Percentiles rank a stretch among this genome's conserved stretches.
Conservation (phyloP, 2,113 vertebrate species). For the Takifugu bimaculatus region DNA sequence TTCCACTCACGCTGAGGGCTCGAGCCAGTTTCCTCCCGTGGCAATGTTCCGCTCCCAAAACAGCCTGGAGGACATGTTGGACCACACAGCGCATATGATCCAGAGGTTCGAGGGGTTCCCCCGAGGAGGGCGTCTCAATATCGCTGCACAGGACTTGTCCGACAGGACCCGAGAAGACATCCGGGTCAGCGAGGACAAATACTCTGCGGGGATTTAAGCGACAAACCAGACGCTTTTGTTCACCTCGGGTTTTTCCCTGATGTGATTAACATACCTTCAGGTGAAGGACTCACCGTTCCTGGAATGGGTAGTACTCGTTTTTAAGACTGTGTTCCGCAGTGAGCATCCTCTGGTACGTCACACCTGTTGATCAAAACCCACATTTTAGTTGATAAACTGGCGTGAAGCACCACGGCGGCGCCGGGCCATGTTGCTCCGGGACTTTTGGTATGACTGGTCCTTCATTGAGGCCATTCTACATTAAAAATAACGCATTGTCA, state of each 20-base stretch:
- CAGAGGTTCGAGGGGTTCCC: slow-evolving; percentile 46
- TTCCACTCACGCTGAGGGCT: slow-evolving; percentile 78
- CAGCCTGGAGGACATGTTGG: slow-evolving; percentile 80
- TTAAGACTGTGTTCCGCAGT: slow-evolving; percentile 84
- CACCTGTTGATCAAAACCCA: slow-evolving; percentile 65
- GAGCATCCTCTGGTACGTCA: slow-evolving; percentile 83
- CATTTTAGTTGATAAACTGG: neutral
- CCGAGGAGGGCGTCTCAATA: slow-evolving; percentile 64
- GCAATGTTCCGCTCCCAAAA: slow-evolving; percentile 75
- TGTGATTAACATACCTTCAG: neutral
- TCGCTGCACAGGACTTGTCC: slow-evolving; percentile 73
- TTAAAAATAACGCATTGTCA: too few species aligned
- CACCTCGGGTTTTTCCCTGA: neutral
- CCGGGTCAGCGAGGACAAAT: slow-evolving; percentile 87
- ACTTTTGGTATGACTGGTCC: too few species aligned
- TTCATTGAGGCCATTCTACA: too few species aligned
- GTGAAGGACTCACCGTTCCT: slow-evolving; percentile 80
- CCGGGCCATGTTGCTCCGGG: too few species aligned
- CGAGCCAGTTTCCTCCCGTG: slow-evolving; percentile 56
- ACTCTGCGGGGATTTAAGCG: slow-evolving; percentile 69
- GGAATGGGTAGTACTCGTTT: slow-evolving; percentile 76
- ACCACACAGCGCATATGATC: slow-evolving; percentile 81
- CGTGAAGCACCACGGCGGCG: neutral
- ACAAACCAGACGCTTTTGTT: neutral
- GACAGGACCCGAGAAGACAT: slow-evolving; percentile 79